phyloP scores from a whole-genome alignment of 2,797 vertebrate genomes.

The Eidolon dupreanum region DNA sequence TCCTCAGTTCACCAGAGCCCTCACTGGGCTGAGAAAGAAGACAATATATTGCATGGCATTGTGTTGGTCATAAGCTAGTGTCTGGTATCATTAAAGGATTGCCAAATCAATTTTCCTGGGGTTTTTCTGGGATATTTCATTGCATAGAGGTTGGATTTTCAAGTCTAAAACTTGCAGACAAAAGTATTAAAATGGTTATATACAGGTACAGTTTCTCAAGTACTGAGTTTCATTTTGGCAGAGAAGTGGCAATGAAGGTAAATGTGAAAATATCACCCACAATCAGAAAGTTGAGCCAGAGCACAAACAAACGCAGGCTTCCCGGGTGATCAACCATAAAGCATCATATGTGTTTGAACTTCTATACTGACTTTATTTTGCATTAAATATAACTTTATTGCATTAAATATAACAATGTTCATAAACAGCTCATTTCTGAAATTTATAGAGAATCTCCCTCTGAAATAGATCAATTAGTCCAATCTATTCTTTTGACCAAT shows the following conservation, averaged over 20 bases:
- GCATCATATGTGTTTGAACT: background rate
- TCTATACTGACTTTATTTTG: background rate
- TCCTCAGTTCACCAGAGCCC: background rate
- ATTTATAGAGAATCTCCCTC: background rate
- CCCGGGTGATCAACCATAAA: background rate
- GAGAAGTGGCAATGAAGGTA: background rate
- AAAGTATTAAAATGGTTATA: background rate
- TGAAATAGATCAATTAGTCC: slow-evolving; percentile 14
- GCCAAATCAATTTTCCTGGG: background rate
- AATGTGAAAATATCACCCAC: background rate
- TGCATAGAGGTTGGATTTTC: background rate
- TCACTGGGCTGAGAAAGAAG: background rate
- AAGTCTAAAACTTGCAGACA: background rate
- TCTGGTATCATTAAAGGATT: background rate
- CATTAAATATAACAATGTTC: background rate
- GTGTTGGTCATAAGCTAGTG: background rate
- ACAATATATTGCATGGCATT: background rate
- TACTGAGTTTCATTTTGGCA: slow-evolving; percentile 19
- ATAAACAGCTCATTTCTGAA: slow-evolving; percentile 9
- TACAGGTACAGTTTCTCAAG: background rate
- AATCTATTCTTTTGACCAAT: background rate
- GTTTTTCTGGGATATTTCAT: background rate
- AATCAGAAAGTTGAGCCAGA: background rate
- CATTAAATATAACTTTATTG: background rate
- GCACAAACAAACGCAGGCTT: background rate